Conservation (phyloP, 2,797 vertebrate species). For the Scarus forsteni region DNA sequence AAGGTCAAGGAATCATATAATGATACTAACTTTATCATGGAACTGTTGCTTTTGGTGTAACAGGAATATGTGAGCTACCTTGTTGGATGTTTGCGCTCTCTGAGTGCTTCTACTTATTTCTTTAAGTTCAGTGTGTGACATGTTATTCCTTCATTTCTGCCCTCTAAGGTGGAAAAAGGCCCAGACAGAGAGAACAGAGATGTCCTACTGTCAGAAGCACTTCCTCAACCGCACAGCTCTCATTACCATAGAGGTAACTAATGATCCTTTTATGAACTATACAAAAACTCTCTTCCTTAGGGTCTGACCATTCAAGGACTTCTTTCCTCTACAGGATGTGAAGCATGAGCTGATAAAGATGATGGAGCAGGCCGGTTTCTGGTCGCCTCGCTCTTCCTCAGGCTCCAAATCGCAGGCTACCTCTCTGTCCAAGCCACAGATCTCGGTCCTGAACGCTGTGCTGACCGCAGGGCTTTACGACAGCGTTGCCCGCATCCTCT, state of each 20-base stretch:
- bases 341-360: slow-evolving; percentile 93
- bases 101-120: too few species aligned
- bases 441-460: slow-evolving; percentile 90
- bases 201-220: slow-evolving; percentile 90
- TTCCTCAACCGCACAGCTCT: slow-evolving; percentile 95
- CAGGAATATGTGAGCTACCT: too few species aligned
- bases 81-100: too few species aligned
- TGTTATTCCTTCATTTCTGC: background rate
- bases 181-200: slow-evolving; percentile 86
- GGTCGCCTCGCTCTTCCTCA: slow-evolving; percentile 56
- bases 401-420: slow-evolving; percentile 42
- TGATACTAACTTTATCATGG: too few species aligned
- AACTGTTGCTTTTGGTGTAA: too few species aligned
- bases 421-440: slow-evolving; percentile 83
- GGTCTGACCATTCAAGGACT: background rate
- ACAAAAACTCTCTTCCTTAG: background rate
- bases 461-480: slow-evolving; percentile 95
- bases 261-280: background rate
- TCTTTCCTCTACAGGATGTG: slow-evolving; percentile 84
- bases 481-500: slow-evolving; percentile 90
- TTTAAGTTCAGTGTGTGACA: background rate
- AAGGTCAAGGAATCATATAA: too few species aligned
- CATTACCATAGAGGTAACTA: slow-evolving; percentile 91
- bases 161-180: slow-evolving; percentile 90
- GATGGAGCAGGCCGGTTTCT: slow-evolving; percentile 93